Evolutionary conservation across 2,113 vertebrate genomes (phyloP), one percentile per base, ranked within the genome.

Genomic region (Heterochromis multidens): DNA sequence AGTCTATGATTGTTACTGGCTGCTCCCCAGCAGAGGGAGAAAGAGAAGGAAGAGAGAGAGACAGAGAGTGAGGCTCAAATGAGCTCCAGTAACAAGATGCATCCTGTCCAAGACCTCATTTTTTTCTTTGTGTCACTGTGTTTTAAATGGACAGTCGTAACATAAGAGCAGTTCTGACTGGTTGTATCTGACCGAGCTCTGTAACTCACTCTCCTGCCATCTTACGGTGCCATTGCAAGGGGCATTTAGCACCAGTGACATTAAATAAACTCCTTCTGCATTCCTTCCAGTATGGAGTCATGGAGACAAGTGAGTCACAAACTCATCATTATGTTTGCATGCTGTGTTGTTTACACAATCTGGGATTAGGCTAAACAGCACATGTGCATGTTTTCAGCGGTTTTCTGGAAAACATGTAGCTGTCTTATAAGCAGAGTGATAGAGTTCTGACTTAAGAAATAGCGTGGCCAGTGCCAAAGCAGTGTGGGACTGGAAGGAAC

Each of bases 231-330:
- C 83, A 87, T 79, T 77, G 63, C 7, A 14, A 65, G 13, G 46
- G 70, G 54, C 84, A 92, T 89, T 93, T 90, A 93, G 62, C 84
- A 52, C 11, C 61, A 79, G 46, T 78, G 78, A 81, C 84, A 91
- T 92, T 87, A 89, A 92, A 78, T 65, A 46, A 81, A 77, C 85
- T 63, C 60, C 63, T 77, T 57, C 40, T 87, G 85, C 93, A 93
- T 95, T 95, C 89, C 84, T 94, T 95, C 93, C 93, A 87, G 82
- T 82, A 57, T 78, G 89, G 81, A 87, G 90, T 95, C 93, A 95
- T 88, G 76, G 86, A 88, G 52, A 85, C 33, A 52, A 88, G 79
- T 82, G 87, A 91, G 63, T 90, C 88, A 87, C 31, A 46, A 56
- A 84, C 77, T 84, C 86, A 76, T 90, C 67, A 52, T 85, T 87